Conservation (phyloP, 1,140 invertebrate genomes). For the Copidosoma floridanum region DNA sequence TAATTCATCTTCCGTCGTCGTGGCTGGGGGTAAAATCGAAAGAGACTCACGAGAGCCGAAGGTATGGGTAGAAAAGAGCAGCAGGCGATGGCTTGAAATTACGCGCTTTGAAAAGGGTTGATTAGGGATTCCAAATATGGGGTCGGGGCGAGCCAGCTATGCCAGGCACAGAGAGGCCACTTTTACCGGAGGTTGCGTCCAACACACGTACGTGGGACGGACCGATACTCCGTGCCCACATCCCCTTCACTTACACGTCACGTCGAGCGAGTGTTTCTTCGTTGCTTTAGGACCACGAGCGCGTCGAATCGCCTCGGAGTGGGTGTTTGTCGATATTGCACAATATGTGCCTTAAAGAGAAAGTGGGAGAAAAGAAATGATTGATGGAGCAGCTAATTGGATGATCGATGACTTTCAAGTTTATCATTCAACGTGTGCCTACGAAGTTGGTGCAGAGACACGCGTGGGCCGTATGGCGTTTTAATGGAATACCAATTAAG, state of each 20-base stretch:
- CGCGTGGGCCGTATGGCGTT: neutral
- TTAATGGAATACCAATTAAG: neutral
- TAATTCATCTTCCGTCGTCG: slow-evolving; percentile 28
- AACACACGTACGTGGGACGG: slow-evolving; percentile 32
- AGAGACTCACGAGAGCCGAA: slow-evolving; percentile 15
- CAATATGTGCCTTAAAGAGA: too few species aligned
- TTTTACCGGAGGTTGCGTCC: slow-evolving; percentile 47
- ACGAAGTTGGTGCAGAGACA: neutral
- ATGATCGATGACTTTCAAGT: slow-evolving; percentile 54
- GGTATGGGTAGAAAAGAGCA: slow-evolving; percentile 2
- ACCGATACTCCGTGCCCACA: slow-evolving; percentile 31
- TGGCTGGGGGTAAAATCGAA: slow-evolving; percentile 25
- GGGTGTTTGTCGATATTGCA: too few species aligned
- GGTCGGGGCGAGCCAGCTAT: slow-evolving; percentile 35
- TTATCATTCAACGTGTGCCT: slow-evolving; percentile 38
- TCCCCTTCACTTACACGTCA: slow-evolving; percentile 47
- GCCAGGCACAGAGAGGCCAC: too few species aligned
- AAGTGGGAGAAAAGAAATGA: slow-evolving; percentile 50
- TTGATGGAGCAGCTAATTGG: slow-evolving; percentile 54
- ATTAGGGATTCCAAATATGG: slow-evolving; percentile 54
- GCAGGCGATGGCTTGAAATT: slow-evolving; percentile 45
- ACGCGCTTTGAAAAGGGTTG: slow-evolving; percentile 57
- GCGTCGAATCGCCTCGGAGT: too few species aligned
- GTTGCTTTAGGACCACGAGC: too few species aligned
- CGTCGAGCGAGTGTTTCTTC: too few species aligned